A percentile compares a stretch with the other conserved stretches of the same genome.
Conservation (phyloP, 2,113 vertebrate species). For the Scytalopus superciliaris region DNA sequence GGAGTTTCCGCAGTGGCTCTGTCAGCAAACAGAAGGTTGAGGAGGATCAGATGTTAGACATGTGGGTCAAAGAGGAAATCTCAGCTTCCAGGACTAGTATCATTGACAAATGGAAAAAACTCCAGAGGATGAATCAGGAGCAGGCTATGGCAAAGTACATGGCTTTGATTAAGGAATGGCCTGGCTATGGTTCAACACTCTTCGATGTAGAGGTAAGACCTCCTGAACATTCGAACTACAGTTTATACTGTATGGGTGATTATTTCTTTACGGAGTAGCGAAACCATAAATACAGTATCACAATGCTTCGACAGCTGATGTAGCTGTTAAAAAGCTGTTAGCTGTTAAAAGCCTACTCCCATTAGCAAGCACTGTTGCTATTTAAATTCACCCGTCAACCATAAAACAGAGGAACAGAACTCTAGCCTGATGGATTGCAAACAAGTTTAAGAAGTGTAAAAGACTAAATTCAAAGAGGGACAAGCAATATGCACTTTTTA, state of each 20-base stretch:
- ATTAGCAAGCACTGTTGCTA: neutral
- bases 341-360: neutral
- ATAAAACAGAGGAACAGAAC: neutral
- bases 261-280: neutral
- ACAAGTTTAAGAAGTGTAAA: neutral
- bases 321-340: neutral
- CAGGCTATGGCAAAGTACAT: slow-evolving; percentile 95
- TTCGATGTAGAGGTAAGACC: slow-evolving; percentile 90
- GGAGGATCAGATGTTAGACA: slow-evolving; percentile 89
- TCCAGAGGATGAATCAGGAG: slow-evolving; percentile 90
- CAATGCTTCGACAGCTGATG: neutral
- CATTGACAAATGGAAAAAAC: slow-evolving; percentile 93
- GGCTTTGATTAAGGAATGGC: slow-evolving; percentile 92
- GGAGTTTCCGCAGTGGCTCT: slow-evolving; percentile 88
- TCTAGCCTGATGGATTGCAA: neutral
- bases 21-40: slow-evolving; percentile 82
- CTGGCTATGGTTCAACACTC: slow-evolving; percentile 93
- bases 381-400: neutral
- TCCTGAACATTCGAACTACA: neutral
- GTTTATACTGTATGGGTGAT: neutral
- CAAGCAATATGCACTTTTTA: neutral
- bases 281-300: neutral
- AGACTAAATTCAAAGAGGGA: neutral
- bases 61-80: slow-evolving; percentile 91
- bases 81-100: slow-evolving; percentile 81